Evolutionary conservation across 1,140 invertebrate species (phyloP), one percentile per base, ranked within the genome.

Genomic region (Diabrotica virgifera): DNA sequence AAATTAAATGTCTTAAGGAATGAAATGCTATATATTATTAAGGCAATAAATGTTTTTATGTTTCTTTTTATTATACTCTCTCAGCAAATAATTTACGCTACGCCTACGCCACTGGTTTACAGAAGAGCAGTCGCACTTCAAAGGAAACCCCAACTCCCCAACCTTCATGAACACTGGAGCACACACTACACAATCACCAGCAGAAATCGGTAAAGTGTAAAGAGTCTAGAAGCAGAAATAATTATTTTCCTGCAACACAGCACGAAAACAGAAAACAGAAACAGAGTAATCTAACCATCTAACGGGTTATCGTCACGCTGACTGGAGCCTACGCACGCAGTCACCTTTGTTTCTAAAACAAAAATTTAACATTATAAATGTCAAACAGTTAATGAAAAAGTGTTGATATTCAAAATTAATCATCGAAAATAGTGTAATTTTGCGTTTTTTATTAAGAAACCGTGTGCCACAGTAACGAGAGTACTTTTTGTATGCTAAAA

Each of bases 351-450:
- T n/a, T n/a, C n/a, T 46, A 46, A 46, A 24, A 36, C 55, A 57
- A 36, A 57, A 57, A 36, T 36, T 12, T 57, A 57, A 36, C 36
- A 55, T 57, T 57, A 24, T 11, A 55, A 57, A 57, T 57, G 55
- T 57, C 55, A 57, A n/a, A 36, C 55, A 57, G 55, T 57, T 24
- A 57, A 10, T 46, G 24, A 46, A 46, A 46, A 46, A 46, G 40
- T 46, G 40, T 46, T 46, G 8, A n/a, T 46, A 46, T 8, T 46
- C 40, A 46, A 46, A 46, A 46, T 46, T 46, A n/a, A 46, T 46
- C 40, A 46, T 46, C 40, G 40, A 46, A 46, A 46, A n/a, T 46
- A 46, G 40, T 46, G 40, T 46, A 24, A 24, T 24, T 46, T 46
- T 46, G 2, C 40, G 2, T 46, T 46, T 46, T 8, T n/a, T 46